Evolutionary conservation across 2,113 vertebrate genomes (phyloP), one percentile per base, ranked within the genome.

Genomic region (Callocephalon fimbriatum): DNA sequence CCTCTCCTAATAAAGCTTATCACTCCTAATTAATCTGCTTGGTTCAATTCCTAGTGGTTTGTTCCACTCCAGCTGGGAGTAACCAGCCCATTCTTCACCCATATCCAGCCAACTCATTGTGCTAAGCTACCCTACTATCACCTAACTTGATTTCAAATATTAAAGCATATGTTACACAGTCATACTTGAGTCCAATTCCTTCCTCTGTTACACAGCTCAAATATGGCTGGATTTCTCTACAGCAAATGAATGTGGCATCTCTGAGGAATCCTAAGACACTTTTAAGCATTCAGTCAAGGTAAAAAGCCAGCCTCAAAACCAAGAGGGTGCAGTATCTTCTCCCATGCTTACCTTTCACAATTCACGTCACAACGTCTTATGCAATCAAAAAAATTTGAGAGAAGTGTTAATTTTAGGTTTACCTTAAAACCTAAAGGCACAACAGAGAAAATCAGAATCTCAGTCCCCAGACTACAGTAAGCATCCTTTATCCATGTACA

Each of bases 181-280:
- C 31, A 27, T 22, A 38, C 3, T 74, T 8, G 32, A 65, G 58
- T 7, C 26, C n/a, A 82, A 0, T 12, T 19, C 13, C 9, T 86
- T 86, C 26, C n/a, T 53, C 74, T 90, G 2, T 27, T 54, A 50
- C 2, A 27, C 7, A 75, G 8, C 32, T 92, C 47, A 79, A 38
- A 42, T 8, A 62, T 1, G 5, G 11, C 3, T 59, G 13, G 8
- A 32, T 35, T 88, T 71, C 35, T 82, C 27, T 10, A 35, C 32
- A 86, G 18, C 15, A 71, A 67, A 45, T 0, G 0, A 42, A 59
- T 4, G 10, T 12, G 4, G 16, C 9, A 26, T 16, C 61, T 62
- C 37, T 42, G n/a, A 71, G 45, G 10, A 79, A 75, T 23, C 19
- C 11, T 48, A 38, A 3, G 4, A 38, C 56, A 25, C 6, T 10